Base-by-base conservation (phyloP, 2,888 invertebrate genomes). In the Taenaris catops region DNA sequence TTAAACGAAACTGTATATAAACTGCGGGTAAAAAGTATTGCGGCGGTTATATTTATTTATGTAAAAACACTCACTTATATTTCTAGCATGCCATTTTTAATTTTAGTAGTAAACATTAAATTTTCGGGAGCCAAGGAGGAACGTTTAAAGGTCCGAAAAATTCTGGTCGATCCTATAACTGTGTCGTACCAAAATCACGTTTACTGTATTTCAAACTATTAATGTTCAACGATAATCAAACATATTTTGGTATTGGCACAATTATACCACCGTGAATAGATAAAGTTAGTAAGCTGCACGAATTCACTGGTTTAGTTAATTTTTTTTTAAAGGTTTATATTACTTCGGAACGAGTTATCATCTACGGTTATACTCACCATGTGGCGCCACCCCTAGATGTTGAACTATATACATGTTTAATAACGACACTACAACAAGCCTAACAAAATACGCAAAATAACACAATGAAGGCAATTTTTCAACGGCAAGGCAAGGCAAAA, bases 341-440 rank as follows among this genome's bases (percentile, higher is more conserved):
- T 46, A 47, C 48, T 58, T 47, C 53, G 45, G 44, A 48, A 54
- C 49, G 54, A 50, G 58, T 62, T 59, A 58, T 55, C 51, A 48
- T 55, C 70, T 63, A 58, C 55, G 64, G n/a, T 46, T 53, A 56
- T 80, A 84, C 83, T 83, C 59, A 81, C 83, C 80, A 51, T 41
- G n/a, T 42, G 59, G 52, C 43, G 63, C 56, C 25, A 44, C 59
- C 48, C 55, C 52, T 57, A 34, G 41, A 49, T 51, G 53, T 52
- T 52, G 53, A 59, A 55, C 66, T 75, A 71, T 67, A 67, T 72
- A 79, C 73, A 78, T 47, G 53, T 63, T 63, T 51, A 39, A 59
- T 63, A 65, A 51, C 58, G 71, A 74, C 68, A 70, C 80, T 80
- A 80, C 83, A 71, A 67, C 73, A 84, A 84, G 84, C 84, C 84